Conservation (phyloP, 2,888 invertebrate genomes). For the Cephonodes hylas region DNA sequence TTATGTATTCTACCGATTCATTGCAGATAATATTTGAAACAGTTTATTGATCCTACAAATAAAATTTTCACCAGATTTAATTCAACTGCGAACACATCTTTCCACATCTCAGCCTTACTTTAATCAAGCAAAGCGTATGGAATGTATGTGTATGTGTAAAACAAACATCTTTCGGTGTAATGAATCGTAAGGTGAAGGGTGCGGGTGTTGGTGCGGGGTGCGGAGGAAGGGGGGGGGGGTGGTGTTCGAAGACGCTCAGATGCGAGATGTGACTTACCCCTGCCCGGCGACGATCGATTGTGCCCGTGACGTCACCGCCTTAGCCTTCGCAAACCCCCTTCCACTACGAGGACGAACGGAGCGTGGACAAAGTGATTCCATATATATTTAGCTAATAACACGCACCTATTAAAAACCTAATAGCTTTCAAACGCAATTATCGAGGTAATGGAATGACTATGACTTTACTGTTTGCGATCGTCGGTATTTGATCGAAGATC, state of each 20-base stretch:
- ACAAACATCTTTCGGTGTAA: conserved; percentile 45
- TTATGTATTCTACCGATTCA: too few species aligned
- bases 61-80: neutral
- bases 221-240: conserved; percentile 31
- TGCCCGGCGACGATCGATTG: conserved; percentile 55
- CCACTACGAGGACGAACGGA: conserved; percentile 35
- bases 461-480: too few species aligned
- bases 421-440: neutral
- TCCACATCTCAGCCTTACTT: neutral
- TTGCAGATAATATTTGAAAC: too few species aligned
- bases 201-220: conserved; percentile 23
- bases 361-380: neutral
- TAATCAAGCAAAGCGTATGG: neutral
- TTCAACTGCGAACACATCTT: neutral
- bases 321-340: conserved; percentile 55
- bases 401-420: neutral
- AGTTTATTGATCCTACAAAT: too few species aligned
- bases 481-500: too few species aligned
- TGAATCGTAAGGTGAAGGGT: conserved; percentile 39
- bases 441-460: too few species aligned
- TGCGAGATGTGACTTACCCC: conserved; percentile 33
- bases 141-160: conserved; percentile 15
- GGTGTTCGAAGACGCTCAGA: conserved; percentile 28
- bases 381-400: neutral
- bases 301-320: conserved; percentile 72